These are phyloP conservation scores for Pogonognathellus flavescens DNA, from an alignment of 1,140 invertebrate genomes.

Conservation along the genomic window DNA sequence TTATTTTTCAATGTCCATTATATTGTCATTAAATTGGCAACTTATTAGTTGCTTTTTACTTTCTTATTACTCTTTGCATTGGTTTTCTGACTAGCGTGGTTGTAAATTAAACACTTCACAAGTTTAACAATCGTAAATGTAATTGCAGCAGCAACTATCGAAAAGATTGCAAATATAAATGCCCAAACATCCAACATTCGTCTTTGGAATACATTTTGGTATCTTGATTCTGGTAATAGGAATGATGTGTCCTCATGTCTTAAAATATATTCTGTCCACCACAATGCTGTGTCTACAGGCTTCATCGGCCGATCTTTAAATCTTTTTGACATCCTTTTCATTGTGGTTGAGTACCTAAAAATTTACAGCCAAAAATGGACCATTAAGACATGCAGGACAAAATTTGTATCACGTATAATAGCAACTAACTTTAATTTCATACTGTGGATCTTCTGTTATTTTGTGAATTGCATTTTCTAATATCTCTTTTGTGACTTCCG, in stretches of 20 bases:
- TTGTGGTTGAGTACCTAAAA: slow-evolving; percentile 60
- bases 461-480: slow-evolving; percentile 39
- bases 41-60: background rate
- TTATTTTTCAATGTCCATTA: too few species aligned
- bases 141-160: background rate
- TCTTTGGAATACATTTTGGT: slow-evolving; percentile 55
- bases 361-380: background rate
- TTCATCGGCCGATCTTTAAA: slow-evolving; percentile 55
- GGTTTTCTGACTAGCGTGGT: too few species aligned
- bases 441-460: slow-evolving; percentile 52
- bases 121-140: background rate
- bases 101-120: background rate
- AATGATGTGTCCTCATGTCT: slow-evolving; percentile 44
- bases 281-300: slow-evolving; percentile 57
- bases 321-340: slow-evolving; percentile 22
- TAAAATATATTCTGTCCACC: slow-evolving; percentile 62
- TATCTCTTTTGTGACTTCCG: background rate
- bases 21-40: too few species aligned
- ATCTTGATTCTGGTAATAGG: slow-evolving; percentile 26
- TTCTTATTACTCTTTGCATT: background rate
- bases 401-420: background rate
- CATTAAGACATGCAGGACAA: background rate
- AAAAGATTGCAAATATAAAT: slow-evolving; percentile 12
- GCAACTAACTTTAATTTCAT: background rate
- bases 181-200: slow-evolving; percentile 56